phyloP scores from a whole-genome alignment of 1,140 invertebrate genomes.

The Tyrophagus putrescentiae region DNA sequence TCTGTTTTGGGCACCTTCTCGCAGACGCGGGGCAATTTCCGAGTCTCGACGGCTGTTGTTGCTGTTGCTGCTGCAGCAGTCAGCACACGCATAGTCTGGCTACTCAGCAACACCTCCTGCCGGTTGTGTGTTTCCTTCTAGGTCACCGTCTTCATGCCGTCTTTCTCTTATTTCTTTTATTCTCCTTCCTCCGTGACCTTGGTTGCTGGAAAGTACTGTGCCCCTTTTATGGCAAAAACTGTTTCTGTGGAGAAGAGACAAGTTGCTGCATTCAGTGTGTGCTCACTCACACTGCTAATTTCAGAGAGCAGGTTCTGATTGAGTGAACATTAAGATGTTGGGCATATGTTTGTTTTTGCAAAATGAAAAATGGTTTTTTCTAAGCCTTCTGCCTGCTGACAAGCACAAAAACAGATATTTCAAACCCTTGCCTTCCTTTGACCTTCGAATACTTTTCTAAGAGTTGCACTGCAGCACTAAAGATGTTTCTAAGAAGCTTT shows the following conservation, averaged over 20 bases:
- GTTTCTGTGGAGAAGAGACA: too few relatives aligned
- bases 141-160: conserved; percentile 1
- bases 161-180: too few relatives aligned
- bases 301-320: not conserved
- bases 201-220: not conserved
- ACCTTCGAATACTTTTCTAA: conserved; percentile 7
- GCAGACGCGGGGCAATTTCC: not conserved
- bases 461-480: too few relatives aligned
- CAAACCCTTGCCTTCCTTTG: conserved; percentile 9
- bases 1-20: not conserved
- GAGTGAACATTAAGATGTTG: conserved; percentile 5
- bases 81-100: too few relatives aligned
- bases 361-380: conserved; percentile 8
- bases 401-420: not conserved
- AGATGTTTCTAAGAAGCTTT: too few relatives aligned
- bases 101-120: not conserved
- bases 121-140: not conserved
- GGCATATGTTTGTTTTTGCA: not conserved
- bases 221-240: too few relatives aligned
- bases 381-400: not conserved
- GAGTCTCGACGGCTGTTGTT: too few relatives aligned
- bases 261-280: too few relatives aligned
- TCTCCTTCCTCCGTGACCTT: conserved; percentile 3
- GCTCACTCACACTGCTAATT: not conserved
- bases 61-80: too few relatives aligned